phyloP scores from a whole-genome alignment of 2,113 vertebrate genomes.

The Solenodon paradoxus region DNA sequence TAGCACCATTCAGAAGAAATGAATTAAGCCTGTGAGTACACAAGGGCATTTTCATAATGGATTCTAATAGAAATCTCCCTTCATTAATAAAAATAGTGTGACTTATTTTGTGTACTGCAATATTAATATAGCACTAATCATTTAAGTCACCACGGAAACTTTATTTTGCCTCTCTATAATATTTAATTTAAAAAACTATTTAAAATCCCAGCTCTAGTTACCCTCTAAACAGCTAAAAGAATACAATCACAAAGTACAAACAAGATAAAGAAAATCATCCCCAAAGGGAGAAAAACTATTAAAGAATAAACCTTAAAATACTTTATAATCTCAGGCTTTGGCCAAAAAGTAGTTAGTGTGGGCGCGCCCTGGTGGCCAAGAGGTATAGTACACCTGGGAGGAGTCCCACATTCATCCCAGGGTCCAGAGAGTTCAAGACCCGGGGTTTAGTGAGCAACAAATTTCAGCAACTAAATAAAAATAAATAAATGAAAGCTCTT shows the following conservation, averaged over 20 bases:
- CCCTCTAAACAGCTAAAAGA: background rate
- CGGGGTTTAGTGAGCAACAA: too few species aligned
- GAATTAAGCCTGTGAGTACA: background rate
- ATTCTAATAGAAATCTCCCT: background rate
- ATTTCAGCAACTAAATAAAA: too few species aligned
- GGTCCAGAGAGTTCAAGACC: too few species aligned
- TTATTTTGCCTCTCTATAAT: background rate
- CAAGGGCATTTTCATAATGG: background rate
- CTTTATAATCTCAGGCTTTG: background rate
- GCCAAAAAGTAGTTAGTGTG: background rate
- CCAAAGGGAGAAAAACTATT: background rate
- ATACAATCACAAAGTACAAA: background rate
- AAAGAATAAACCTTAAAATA: conserved; percentile 1
- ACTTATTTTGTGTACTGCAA: background rate
- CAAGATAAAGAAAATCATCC: background rate
- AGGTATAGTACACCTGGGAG: too few species aligned
- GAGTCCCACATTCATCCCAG: too few species aligned
- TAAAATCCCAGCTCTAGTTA: background rate
- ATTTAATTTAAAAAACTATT: background rate
- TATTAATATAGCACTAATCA: background rate
- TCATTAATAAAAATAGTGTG: background rate
- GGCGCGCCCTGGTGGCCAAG: too few species aligned
- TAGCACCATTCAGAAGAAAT: background rate
- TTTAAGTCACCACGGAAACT: background rate
- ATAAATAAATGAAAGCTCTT: too few species aligned